These are phyloP conservation scores for Atrina japonica DNA, from an alignment of 2,888 invertebrate species.

Conservation along the genomic window DNA sequence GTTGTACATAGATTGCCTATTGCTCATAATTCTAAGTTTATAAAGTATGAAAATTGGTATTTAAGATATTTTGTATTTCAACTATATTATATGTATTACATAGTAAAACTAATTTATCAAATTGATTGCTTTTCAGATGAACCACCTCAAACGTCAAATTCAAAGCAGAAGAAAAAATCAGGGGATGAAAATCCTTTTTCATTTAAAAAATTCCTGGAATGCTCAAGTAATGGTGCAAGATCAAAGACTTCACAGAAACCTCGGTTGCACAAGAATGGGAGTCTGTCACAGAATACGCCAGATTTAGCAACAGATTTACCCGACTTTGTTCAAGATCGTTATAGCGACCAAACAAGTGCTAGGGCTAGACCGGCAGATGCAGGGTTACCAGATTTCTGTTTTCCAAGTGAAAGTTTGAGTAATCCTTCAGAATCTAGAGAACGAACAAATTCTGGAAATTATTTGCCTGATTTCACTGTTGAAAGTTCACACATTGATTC, in stretches of 20 bases:
- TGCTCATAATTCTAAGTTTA: no score
- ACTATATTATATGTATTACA: no score
- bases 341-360: conserved; percentile 43
- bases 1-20: no score
- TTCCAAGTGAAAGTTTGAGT: conserved; percentile 48
- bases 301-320: conserved; percentile 77
- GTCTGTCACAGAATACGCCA: conserved; percentile 35
- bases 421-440: conserved; percentile 8
- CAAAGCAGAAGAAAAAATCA: conserved; percentile 61
- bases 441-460: conserved; percentile 10
- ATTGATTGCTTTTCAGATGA: no score
- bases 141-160: no score
- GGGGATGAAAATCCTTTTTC: conserved; percentile 79
- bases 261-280: background rate
- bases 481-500: background rate
- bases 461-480: background rate
- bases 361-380: conserved; percentile 43
- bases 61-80: no score
- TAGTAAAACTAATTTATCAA: no score
- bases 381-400: conserved; percentile 70
- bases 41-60: no score
- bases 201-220: conserved; percentile 77
- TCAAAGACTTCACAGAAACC: no score
- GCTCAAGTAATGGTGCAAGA: conserved; percentile 44
- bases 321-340: conserved; percentile 79